Conservation (phyloP, 2,113 vertebrate genomes). For the Grallaria varia region DNA sequence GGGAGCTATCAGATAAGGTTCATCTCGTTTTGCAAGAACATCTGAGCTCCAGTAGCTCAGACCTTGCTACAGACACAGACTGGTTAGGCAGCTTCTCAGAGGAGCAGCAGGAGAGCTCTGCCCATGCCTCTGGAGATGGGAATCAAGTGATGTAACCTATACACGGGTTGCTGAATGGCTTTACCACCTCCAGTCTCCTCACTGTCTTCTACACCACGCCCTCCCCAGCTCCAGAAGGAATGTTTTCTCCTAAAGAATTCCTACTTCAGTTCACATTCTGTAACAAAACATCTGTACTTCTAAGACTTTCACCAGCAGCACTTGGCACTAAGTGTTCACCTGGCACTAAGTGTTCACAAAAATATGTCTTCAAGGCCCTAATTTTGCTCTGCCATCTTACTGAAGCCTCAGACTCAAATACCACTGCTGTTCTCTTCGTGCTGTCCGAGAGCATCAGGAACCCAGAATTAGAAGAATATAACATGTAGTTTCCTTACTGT, state of each 20-base stretch:
- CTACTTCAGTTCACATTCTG: background rate
- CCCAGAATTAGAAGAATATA: background rate
- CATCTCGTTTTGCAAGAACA: background rate
- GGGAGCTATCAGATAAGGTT: slow-evolving; percentile 16
- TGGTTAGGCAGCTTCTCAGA: background rate
- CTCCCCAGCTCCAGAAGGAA: background rate
- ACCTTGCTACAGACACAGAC: background rate
- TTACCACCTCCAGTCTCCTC: background rate
- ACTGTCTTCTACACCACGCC: background rate
- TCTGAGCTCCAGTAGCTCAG: background rate
- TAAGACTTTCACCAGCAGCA: background rate
- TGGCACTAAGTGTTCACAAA: background rate
- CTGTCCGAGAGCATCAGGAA: background rate
- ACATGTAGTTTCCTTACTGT: background rate
- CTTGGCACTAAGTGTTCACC: background rate
- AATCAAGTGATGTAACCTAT: background rate
- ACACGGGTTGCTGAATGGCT: background rate
- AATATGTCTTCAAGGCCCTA: background rate
- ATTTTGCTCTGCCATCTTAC: background rate
- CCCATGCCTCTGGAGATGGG: background rate
- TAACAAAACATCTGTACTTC: background rate
- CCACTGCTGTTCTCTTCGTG: background rate
- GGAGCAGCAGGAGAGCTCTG: background rate
- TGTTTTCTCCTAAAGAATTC: background rate
- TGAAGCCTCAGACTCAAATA: background rate